phyloP scores from a whole-genome alignment of 2,888 invertebrate species.

The Caenorhabditis sp. region DNA sequence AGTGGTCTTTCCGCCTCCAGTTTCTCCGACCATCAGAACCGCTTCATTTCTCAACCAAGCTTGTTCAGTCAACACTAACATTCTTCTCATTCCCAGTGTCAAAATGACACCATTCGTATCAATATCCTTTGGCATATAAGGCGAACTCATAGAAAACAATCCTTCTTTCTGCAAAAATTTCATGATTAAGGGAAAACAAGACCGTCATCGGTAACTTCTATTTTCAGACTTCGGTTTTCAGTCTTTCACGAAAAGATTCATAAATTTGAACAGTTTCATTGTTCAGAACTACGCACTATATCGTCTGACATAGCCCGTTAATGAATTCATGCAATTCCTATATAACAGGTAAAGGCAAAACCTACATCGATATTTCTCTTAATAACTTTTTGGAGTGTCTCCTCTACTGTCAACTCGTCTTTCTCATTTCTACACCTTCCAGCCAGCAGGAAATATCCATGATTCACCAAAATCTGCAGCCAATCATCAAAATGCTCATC shows the following conservation, averaged over 20 bases:
- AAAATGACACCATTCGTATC: constrained; percentile 85
- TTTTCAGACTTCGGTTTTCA: too few species aligned
- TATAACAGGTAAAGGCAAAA: too few species aligned
- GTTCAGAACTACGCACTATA: too few species aligned
- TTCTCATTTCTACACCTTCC: constrained; percentile 87
- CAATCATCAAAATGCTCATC: constrained; percentile 49
- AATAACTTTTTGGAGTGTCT: constrained; percentile 79
- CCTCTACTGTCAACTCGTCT: constrained; percentile 83
- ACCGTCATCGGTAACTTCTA: too few species aligned
- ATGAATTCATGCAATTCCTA: too few species aligned
- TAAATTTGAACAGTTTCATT: too few species aligned
- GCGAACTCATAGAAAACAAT: constrained; percentile 59
- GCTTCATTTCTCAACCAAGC: constrained; percentile 91
- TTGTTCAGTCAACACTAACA: constrained; percentile 77
- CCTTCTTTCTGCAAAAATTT: constrained; percentile 29
- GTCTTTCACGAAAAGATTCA: too few species aligned
- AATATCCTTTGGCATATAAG: constrained; percentile 60
- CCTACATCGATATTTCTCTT: constrained; percentile 38
- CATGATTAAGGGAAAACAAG: too few species aligned
- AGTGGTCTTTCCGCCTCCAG: constrained; percentile 76
- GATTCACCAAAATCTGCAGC: constrained; percentile 48
- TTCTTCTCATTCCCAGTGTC: constrained; percentile 86
- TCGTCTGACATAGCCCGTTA: too few species aligned
- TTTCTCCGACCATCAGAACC: constrained; percentile 92
- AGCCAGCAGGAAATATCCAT: constrained; percentile 87